Base-by-base conservation (phyloP, 2,113 vertebrate genomes). In the Pelusios castaneus region DNA sequence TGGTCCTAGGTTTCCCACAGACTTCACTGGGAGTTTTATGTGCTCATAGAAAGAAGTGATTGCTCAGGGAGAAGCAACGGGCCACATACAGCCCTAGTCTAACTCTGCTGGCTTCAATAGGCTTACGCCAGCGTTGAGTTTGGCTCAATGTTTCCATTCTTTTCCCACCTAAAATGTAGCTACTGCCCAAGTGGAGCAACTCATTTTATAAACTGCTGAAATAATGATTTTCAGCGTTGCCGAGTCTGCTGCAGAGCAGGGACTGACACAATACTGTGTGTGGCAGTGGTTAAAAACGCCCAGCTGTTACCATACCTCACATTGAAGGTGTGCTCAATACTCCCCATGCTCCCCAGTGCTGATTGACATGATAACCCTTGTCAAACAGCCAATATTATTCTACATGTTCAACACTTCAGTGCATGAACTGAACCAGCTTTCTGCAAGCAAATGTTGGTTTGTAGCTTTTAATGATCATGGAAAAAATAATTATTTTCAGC, bases 401-500 rank as follows among this genome's bases (percentile, higher is more conserved):
- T 45, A 43, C 43, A 76, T 76, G 73, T 24, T 45, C 73, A 49
- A 2, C 38, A 0, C 1, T 2, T 3, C n/a, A 2, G 76, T 87
- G 0, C 34, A n/a, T 51, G 58, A 89, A 60, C 80, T 8, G 87
- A 77, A 67, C 2, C 90, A 92, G 88, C 94, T 94, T 82, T 75
- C 95, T 92, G 34, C 29, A 92, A 94, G 94, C 79, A 79, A 75
- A 1, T 0, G 76, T 87, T 82, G 31, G 27, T 51, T 67, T 51
- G 16, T 4, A 54, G 25, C 58, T 63, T 24, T 67, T 80, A 8
- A 1, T 1, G n/a, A 0, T 52, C 73, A 0, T 9, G 41, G 2
- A 2, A 52, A 0, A 29, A 21, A 41, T 12, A 1, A 7, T 2
- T 58, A 29, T 80, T 86, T 1, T 25, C 29, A 31, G 87, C 19